phyloP scores from a whole-genome alignment of 2,113 vertebrate genomes.

The Suricata suricatta region DNA sequence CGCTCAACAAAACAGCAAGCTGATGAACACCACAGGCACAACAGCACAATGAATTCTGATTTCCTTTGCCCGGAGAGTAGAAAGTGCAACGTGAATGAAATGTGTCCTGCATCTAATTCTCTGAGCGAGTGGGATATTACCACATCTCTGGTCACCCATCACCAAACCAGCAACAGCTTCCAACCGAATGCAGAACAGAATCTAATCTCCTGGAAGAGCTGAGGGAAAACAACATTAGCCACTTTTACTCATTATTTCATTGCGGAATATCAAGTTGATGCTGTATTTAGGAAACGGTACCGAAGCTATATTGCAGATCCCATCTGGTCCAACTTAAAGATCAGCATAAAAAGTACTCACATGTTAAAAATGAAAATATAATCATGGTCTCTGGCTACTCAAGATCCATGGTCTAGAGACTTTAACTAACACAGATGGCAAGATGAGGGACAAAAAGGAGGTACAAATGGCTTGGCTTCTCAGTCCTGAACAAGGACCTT shows the following conservation, averaged over 20 bases:
- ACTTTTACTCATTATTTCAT: neutral
- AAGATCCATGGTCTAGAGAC: neutral
- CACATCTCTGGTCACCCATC: neutral
- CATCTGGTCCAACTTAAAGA: conserved; percentile 47
- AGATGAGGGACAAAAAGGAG: neutral
- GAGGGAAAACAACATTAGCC: neutral
- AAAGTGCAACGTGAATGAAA: neutral
- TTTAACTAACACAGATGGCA: conserved; percentile 31
- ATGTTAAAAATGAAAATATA: conserved; percentile 39
- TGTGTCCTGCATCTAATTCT: neutral
- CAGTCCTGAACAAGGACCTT: neutral
- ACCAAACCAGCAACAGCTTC: neutral
- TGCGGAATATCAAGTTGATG: neutral
- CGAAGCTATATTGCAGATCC: neutral
- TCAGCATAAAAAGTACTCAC: neutral
- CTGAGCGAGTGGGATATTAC: neutral
- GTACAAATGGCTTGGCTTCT: neutral
- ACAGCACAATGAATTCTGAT: neutral
- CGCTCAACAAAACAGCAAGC: neutral
- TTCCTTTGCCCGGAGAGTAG: neutral
- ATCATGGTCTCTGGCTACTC: neutral
- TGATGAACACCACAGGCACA: neutral
- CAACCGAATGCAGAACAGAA: neutral
- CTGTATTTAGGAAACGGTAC: neutral
- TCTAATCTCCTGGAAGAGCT: neutral